phyloP scores from a whole-genome alignment of 2,797 vertebrate species.

The Hippoglossus hippoglossus region DNA sequence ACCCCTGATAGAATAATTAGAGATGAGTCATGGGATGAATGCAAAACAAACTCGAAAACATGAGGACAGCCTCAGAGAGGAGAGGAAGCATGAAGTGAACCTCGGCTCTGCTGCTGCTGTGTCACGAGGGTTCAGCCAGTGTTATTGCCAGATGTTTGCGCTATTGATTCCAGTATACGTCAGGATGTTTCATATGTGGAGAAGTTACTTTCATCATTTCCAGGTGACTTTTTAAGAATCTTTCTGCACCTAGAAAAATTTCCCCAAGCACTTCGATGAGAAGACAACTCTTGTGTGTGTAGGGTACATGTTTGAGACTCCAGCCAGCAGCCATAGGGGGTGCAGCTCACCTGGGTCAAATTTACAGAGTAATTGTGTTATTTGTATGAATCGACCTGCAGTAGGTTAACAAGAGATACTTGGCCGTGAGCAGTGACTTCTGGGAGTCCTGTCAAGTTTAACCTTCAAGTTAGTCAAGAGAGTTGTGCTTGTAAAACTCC shows the following conservation, averaged over 20 bases:
- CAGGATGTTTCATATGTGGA: too few species aligned
- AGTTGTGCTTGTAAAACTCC: not conserved
- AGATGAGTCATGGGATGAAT: conserved; percentile 54
- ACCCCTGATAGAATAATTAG: conserved; percentile 50
- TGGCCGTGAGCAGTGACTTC: not conserved
- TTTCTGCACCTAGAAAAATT: too few species aligned
- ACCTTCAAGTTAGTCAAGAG: too few species aligned
- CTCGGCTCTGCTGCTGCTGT: conserved; percentile 9
- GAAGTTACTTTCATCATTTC: too few species aligned
- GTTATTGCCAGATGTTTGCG: conserved; percentile 32
- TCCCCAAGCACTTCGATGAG: too few species aligned
- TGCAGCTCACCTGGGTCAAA: not conserved
- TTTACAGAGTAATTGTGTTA: not conserved
- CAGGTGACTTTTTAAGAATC: too few species aligned
- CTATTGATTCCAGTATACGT: not conserved
- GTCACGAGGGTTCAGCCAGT: not conserved
- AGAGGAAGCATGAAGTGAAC: conserved; percentile 32
- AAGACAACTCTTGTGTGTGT: too few species aligned
- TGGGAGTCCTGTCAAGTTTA: not conserved
- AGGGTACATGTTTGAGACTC: too few species aligned
- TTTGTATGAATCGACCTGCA: not conserved
- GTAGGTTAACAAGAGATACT: not conserved
- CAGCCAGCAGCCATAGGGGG: too few species aligned
- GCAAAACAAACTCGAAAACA: conserved; percentile 44
- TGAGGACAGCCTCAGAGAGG: conserved; percentile 19